Conservation (phyloP, 1,140 invertebrate genomes). For the Nasonia longicornis region DNA sequence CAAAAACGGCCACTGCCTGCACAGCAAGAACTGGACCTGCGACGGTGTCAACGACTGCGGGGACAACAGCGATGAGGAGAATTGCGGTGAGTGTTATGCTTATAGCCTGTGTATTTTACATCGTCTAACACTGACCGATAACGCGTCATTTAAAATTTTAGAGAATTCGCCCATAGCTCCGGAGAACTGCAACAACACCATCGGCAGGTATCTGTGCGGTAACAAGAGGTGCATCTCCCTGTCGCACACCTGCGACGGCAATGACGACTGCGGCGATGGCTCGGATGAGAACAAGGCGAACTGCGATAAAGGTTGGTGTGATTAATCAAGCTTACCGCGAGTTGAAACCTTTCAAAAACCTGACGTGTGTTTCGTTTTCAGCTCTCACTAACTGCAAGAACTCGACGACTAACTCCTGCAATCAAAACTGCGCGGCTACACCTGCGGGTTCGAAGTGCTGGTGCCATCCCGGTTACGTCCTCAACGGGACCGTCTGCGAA, state of each 20-base stretch:
- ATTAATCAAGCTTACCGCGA: too few species aligned
- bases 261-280: slow-evolving; percentile 81
- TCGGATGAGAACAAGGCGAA: slow-evolving; percentile 71
- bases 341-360: not conserved
- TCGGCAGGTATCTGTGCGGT: slow-evolving; percentile 64
- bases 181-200: slow-evolving; percentile 62
- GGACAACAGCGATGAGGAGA: slow-evolving; percentile 76
- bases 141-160: not conserved
- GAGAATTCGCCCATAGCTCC: slow-evolving; percentile 46
- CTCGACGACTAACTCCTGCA: slow-evolving; percentile 36
- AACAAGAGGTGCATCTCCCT: slow-evolving; percentile 76
- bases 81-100: slow-evolving; percentile 71
- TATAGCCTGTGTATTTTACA: not conserved
- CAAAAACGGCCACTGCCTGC: slow-evolving; percentile 74
- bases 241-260: slow-evolving; percentile 77
- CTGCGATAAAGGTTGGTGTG: slow-evolving; percentile 15
- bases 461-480: slow-evolving; percentile 78
- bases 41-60: slow-evolving; percentile 75
- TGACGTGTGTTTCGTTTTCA: slow-evolving; percentile 24
- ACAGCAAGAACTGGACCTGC: slow-evolving; percentile 73
- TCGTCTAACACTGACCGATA: not conserved
- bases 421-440: slow-evolving; percentile 61
- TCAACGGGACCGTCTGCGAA: slow-evolving; percentile 55
- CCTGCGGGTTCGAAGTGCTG: slow-evolving; percentile 76
- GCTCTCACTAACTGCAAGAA: slow-evolving; percentile 17